These are phyloP conservation scores for Drosophila anomalipes DNA, from an alignment of 2,888 invertebrate species.

Conservation along the genomic window DNA sequence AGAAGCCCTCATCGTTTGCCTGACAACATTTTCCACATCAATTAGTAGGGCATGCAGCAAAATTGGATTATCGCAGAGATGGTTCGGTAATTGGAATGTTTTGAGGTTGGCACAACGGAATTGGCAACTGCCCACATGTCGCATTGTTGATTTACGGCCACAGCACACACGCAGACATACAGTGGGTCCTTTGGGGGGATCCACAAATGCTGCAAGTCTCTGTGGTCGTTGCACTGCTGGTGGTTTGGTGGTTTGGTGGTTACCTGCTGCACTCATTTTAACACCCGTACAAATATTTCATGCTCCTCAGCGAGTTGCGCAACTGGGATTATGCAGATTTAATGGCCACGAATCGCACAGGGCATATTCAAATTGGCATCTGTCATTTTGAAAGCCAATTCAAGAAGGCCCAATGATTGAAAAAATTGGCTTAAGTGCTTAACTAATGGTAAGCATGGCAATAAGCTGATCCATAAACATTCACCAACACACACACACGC, in stretches of 20 bases:
- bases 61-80: conserved; percentile 45
- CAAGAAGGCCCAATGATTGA: conserved; percentile 42
- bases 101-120: conserved; percentile 51
- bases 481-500: neutral
- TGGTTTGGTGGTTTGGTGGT: conserved; percentile 2
- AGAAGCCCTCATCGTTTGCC: neutral
- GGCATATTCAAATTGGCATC: conserved; percentile 46
- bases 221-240: conserved; percentile 26
- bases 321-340: conserved; percentile 34
- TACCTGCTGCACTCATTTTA: conserved; percentile 13
- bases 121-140: conserved; percentile 54
- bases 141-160: conserved; percentile 65
- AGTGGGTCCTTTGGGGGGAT: neutral
- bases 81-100: conserved; percentile 62
- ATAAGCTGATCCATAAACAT: conserved; percentile 48
- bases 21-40: conserved; percentile 30
- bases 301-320: conserved; percentile 17
- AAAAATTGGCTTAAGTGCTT: conserved; percentile 63
- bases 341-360: conserved; percentile 16
- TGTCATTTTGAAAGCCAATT: conserved; percentile 9
- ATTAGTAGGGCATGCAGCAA: conserved; percentile 39
- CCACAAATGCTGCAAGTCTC: conserved; percentile 23
- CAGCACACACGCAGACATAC: conserved; percentile 6
- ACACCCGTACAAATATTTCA: conserved; percentile 44
- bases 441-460: conserved; percentile 62